Percentiles rank a stretch among this genome's conserved stretches.
Conservation (phyloP, 2,113 vertebrate genomes). For the Leptobrachium ailaonicum region DNA sequence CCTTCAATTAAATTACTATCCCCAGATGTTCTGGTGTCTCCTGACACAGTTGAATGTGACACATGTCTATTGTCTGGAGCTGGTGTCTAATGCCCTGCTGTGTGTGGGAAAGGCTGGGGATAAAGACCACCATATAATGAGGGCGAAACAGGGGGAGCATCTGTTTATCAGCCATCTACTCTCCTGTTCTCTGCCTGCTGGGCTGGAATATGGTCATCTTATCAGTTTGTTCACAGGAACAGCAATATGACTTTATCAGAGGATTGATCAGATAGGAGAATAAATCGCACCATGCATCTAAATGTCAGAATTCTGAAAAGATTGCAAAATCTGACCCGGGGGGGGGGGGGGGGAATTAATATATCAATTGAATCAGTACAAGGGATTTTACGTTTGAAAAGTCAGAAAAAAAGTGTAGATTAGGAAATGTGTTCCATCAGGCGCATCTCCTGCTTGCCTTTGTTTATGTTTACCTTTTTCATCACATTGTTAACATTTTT, state of each 20-base stretch:
- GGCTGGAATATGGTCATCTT: neutral
- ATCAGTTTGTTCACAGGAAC: neutral
- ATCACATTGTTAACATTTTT: too few relatives aligned
- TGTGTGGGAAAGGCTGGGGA: constrained; percentile 30
- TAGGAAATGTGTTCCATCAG: too few relatives aligned
- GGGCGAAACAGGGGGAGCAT: neutral
- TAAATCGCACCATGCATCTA: too few relatives aligned
- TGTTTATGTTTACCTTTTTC: too few relatives aligned
- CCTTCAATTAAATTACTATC: constrained; percentile 18
- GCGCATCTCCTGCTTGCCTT: too few relatives aligned
- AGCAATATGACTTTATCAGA: neutral
- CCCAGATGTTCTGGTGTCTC: constrained; percentile 24
- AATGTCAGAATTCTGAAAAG: too few relatives aligned
- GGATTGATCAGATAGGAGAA: neutral
- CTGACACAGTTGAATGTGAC: neutral
- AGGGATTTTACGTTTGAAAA: too few relatives aligned
- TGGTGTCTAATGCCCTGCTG: constrained; percentile 10
- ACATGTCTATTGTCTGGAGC: constrained; percentile 32
- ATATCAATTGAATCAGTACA: too few relatives aligned
- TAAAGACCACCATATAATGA: neutral
- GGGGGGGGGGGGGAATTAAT: too few relatives aligned
- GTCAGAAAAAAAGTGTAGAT: too few relatives aligned
- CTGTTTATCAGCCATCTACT: neutral
- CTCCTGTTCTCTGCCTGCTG: neutral
- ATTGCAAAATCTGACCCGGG: too few relatives aligned